phyloP scores from a whole-genome alignment of 2,888 invertebrate species.

The Troides helena region DNA sequence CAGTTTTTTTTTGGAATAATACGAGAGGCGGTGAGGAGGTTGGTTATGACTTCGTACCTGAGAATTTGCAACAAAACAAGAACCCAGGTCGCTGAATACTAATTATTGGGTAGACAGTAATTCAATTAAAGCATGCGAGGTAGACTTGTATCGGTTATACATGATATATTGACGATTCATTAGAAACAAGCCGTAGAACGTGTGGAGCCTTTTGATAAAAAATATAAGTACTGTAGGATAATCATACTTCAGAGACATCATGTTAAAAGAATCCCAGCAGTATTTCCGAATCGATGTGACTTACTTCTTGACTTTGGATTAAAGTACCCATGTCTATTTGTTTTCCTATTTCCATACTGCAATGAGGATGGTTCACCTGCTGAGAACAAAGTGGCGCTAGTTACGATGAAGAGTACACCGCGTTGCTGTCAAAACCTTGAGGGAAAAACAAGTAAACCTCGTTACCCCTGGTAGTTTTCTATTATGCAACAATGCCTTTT shows the following conservation, averaged over 20 bases:
- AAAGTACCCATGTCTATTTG: too few relatives aligned
- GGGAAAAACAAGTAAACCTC: too few relatives aligned
- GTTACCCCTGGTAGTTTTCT: too few relatives aligned
- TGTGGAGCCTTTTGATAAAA: conserved; percentile 35
- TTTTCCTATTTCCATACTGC: too few relatives aligned
- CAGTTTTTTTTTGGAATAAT: too few relatives aligned
- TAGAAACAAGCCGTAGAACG: conserved; percentile 45
- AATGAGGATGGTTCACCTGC: too few relatives aligned
- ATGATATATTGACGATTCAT: conserved; percentile 47
- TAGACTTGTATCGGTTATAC: conserved; percentile 15
- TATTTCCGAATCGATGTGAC: neutral
- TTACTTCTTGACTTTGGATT: too few relatives aligned
- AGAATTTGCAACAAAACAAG: neutral
- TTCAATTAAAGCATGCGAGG: conserved; percentile 31
- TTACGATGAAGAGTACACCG: too few relatives aligned
- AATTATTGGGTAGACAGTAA: conserved; percentile 19
- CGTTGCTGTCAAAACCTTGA: too few relatives aligned
- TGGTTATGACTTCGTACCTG: neutral
- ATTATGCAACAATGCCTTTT: too few relatives aligned
- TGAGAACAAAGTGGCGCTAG: too few relatives aligned
- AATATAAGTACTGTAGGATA: conserved; percentile 6
- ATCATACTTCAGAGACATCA: conserved; percentile 4
- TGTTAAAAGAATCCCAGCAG: neutral
- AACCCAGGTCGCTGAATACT: conserved; percentile 6
- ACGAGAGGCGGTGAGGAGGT: too few relatives aligned